Percentiles rank a stretch among this genome's conserved stretches.
These are phyloP conservation scores for Monarcha castaneiventris DNA, from an alignment of 2,113 vertebrate genomes.

Conservation along the genomic window DNA sequence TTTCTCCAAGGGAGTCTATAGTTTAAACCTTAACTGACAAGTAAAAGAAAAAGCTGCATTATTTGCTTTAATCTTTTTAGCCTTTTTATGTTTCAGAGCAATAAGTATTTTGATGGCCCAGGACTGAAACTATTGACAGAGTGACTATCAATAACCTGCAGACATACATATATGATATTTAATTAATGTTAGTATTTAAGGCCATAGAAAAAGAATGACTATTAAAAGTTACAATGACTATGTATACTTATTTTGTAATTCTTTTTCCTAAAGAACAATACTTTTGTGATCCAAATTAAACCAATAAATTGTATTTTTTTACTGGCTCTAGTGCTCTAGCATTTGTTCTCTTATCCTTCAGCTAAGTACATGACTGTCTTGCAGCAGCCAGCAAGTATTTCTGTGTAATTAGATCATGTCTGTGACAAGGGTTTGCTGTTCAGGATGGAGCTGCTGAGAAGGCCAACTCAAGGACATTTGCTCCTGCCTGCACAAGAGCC, in stretches of 20 bases:
- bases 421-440: background rate
- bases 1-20: background rate
- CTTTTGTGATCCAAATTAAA: background rate
- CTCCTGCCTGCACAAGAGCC: background rate
- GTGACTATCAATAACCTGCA: background rate
- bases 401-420: background rate
- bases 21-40: background rate
- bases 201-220: background rate
- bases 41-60: background rate
- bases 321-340: background rate
- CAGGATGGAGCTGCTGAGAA: background rate
- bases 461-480: background rate
- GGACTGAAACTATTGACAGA: background rate
- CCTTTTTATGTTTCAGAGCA: background rate
- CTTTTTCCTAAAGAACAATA: background rate
- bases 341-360: background rate
- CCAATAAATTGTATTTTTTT: constrained; percentile 1
- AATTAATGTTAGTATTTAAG: constrained; percentile 5
- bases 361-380: background rate
- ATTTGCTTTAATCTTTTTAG: background rate
- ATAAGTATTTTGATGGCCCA: background rate
- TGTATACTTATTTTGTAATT: background rate
- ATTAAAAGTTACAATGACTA: background rate
- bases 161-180: background rate
- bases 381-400: background rate